These are phyloP conservation scores for Coranthus polyacanthus DNA, from an alignment of 2,797 vertebrate species.

Conservation along the genomic window DNA sequence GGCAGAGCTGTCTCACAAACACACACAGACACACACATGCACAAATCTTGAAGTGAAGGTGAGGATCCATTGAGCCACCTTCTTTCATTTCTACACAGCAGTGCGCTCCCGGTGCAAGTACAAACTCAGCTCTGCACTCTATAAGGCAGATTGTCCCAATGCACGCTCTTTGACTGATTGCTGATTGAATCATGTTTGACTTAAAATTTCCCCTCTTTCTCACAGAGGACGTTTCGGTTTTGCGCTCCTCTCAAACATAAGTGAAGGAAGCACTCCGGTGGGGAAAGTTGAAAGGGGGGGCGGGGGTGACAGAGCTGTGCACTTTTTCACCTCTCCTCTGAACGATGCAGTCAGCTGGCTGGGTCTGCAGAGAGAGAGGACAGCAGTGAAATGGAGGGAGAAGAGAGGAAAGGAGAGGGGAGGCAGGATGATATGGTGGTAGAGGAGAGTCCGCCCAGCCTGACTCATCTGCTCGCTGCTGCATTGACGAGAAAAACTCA, in stretches of 20 bases:
- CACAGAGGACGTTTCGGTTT: conserved; percentile 40
- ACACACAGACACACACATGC: conserved; percentile 27
- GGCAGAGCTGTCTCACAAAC: conserved; percentile 68
- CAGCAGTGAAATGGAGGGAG: not conserved
- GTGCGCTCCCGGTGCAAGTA: conserved; percentile 29
- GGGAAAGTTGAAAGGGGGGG: conserved; percentile 5
- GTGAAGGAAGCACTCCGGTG: conserved; percentile 13
- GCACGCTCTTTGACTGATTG: conserved; percentile 35
- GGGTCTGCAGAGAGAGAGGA: conserved; percentile 55
- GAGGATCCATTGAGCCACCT: conserved; percentile 57
- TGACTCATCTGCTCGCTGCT: conserved; percentile 85
- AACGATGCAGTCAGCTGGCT: conserved; percentile 67
- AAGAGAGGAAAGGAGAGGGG: conserved; percentile 15
- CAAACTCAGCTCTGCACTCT: conserved; percentile 37
- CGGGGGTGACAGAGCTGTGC: conserved; percentile 40
- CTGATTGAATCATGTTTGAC: conserved; percentile 50
- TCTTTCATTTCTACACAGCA: conserved; percentile 52
- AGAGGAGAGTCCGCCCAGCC: conserved; percentile 72
- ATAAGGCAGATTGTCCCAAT: conserved; percentile 25
- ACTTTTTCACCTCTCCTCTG: conserved; percentile 40
- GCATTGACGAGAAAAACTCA: conserved; percentile 79
- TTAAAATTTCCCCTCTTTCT: conserved; percentile 42
- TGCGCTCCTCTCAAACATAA: conserved; percentile 22
- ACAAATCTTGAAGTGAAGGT: conserved; percentile 60
- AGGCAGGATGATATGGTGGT: conserved; percentile 41